phyloP scores from a whole-genome alignment of 64 coral and sea anemone species.

The Stichodactyla helianthus region DNA sequence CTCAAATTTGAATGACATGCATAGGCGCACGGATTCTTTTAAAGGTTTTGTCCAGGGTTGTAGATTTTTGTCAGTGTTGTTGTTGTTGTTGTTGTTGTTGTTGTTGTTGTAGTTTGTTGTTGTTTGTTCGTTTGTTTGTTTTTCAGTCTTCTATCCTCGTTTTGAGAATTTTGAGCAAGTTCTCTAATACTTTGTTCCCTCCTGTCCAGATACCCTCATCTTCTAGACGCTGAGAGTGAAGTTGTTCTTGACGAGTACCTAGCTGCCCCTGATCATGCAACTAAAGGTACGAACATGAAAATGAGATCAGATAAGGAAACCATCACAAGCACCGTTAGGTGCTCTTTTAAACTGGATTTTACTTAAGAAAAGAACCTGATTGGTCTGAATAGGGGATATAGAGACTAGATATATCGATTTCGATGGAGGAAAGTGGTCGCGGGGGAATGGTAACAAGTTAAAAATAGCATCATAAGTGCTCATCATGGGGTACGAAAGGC shows the following conservation, averaged over 20 bases:
- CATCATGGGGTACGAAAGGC: too few species aligned
- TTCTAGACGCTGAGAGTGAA: conserved; percentile 38
- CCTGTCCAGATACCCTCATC: conserved; percentile 44
- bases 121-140: too few species aligned
- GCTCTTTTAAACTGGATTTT: background rate
- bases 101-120: background rate
- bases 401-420: too few species aligned
- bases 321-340: too few species aligned
- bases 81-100: background rate
- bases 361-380: background rate
- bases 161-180: too few species aligned
- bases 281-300: conserved; percentile 53
- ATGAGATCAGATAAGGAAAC: background rate
- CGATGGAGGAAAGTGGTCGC: too few species aligned
- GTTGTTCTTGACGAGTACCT: conserved; percentile 60
- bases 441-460: too few species aligned
- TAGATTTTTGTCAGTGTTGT: background rate
- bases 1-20: too few species aligned
- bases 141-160: too few species aligned
- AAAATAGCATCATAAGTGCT: too few species aligned
- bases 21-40: background rate
- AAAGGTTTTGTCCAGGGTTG: background rate
- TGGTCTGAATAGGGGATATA: too few species aligned
- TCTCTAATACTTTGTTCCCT: too few species aligned
- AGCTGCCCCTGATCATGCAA: conserved; percentile 65